A percentile compares a stretch with the other conserved stretches of the same genome.
These are phyloP conservation scores for Otus sunia DNA, from an alignment of 2,113 vertebrate genomes.

Conservation along the genomic window DNA sequence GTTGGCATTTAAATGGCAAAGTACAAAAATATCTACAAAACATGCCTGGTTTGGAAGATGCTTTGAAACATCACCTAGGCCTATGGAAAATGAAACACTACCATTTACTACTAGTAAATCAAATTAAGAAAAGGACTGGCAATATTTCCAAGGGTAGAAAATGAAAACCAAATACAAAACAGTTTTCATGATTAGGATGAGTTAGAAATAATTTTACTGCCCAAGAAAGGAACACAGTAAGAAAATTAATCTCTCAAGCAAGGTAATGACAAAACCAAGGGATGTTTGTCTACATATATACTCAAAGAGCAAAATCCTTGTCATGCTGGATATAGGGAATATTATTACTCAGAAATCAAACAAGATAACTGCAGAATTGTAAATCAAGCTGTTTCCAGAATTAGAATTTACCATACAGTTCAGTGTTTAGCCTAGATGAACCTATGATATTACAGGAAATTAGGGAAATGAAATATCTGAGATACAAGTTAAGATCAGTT, in stretches of 20 bases:
- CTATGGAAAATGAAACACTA: background rate
- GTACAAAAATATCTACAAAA: background rate
- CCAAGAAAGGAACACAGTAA: background rate
- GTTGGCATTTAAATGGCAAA: background rate
- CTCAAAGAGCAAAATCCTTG: background rate
- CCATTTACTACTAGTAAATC: background rate
- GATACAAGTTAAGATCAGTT: background rate
- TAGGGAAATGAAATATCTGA: background rate
- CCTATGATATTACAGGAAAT: background rate
- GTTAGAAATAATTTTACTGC: background rate
- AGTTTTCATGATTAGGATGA: fast-evolving
- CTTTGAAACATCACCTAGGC: background rate
- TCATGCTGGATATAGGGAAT: background rate
- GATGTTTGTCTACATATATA: background rate
- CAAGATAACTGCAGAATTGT: background rate
- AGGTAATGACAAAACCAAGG: background rate
- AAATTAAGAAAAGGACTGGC: background rate
- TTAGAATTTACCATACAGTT: background rate
- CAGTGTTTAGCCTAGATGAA: background rate
- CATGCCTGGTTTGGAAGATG: background rate
- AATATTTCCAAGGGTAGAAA: background rate
- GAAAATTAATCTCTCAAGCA: background rate
- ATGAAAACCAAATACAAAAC: background rate
- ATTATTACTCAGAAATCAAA: background rate
- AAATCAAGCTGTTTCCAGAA: background rate